Evolutionary conservation across 2,113 vertebrate genomes (phyloP).

Genomic region (Stercorarius parasiticus): DNA sequence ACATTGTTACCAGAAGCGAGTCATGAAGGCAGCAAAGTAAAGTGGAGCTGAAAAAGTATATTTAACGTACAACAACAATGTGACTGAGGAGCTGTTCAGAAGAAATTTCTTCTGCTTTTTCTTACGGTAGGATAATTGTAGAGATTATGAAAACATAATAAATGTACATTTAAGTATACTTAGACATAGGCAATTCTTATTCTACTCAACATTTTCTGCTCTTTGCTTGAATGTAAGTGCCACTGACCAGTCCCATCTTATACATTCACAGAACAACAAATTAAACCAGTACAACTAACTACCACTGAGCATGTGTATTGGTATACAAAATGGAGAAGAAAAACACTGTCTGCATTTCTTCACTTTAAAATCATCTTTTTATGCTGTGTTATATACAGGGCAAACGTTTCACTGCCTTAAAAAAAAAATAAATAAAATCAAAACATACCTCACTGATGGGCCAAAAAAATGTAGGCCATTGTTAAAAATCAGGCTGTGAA

Average conservation of each 20-base stretch:
- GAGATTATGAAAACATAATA: background rate
- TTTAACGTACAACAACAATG: background rate
- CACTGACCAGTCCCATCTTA: background rate
- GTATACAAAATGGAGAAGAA: background rate
- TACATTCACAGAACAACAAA: background rate
- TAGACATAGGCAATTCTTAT: background rate
- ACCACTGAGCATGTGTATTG: background rate
- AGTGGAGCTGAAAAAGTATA: background rate
- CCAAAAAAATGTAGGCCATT: background rate
- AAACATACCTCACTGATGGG: background rate
- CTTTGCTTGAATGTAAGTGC: background rate
- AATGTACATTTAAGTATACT: background rate
- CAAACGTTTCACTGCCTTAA: background rate
- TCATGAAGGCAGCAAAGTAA: background rate
- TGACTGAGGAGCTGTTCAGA: background rate
- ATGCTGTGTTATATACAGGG: background rate
- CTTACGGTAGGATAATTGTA: background rate
- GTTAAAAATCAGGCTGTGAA: background rate
- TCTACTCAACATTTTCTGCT: background rate
- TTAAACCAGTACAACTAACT: background rate
- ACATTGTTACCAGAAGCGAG: background rate
- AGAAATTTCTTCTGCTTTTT: background rate
- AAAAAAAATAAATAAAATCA: background rate
- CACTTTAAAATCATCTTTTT: background rate
- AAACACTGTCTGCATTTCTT: background rate